phyloP scores from a whole-genome alignment of 2,888 invertebrate species.

The Criorhina ranunculi region DNA sequence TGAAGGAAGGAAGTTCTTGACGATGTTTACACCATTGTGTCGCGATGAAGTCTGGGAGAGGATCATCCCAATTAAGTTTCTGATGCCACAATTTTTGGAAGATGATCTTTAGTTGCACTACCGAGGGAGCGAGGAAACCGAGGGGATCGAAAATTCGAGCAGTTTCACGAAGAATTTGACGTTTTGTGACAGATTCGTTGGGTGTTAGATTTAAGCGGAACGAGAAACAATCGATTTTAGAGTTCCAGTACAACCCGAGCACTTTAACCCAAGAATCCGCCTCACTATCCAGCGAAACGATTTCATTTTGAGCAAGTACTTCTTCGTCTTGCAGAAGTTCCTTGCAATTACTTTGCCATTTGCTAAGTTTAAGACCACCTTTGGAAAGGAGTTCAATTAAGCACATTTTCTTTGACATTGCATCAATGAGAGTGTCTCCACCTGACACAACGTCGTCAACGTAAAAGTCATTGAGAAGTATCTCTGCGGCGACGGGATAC shows the following conservation, averaged over 20 bases:
- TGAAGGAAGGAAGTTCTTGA: slow-evolving; percentile 13
- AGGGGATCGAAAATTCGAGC: slow-evolving; percentile 64
- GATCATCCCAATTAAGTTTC: slow-evolving; percentile 63
- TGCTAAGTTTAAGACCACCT: slow-evolving; percentile 47
- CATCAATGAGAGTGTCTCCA: slow-evolving; percentile 37
- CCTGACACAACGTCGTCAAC: slow-evolving; percentile 67
- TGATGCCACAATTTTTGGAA: slow-evolving; percentile 68
- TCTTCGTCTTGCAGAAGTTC: slow-evolving; percentile 1
- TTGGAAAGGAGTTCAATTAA: slow-evolving; percentile 23
- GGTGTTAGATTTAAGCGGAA: slow-evolving; percentile 34
- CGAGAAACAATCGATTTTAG: slow-evolving; percentile 30
- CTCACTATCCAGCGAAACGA: neutral
- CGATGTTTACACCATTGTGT: slow-evolving; percentile 30
- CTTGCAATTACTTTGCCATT: slow-evolving; percentile 21
- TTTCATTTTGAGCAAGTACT: neutral
- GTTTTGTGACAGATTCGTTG: slow-evolving; percentile 20
- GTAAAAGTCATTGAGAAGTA: slow-evolving; percentile 55
- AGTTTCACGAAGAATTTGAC: slow-evolving; percentile 14
- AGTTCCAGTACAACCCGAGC: slow-evolving; percentile 63
- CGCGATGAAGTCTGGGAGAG: slow-evolving; percentile 40
- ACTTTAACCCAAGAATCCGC: slow-evolving; percentile 43
- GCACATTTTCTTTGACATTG: slow-evolving; percentile 15
- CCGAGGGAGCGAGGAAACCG: slow-evolving; percentile 64
- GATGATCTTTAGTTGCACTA: slow-evolving; percentile 64
- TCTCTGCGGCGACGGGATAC: slow-evolving; percentile 51